Base-by-base conservation (phyloP, 2,888 invertebrate species). In the Volucella inflata region DNA sequence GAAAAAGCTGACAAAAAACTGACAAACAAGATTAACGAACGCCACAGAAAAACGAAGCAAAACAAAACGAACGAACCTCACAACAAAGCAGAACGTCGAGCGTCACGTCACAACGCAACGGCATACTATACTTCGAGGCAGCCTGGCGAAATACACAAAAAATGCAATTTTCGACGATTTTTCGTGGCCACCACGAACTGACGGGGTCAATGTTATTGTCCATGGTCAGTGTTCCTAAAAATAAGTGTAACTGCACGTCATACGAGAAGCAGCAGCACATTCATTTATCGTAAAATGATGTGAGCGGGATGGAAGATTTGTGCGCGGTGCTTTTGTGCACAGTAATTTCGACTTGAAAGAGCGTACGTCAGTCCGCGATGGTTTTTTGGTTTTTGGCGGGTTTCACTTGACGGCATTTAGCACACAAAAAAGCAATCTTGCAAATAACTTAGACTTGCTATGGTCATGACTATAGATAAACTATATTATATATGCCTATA, bases 141-240 rank as follows among this genome's bases (percentile, higher is more conserved):
- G 51, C 17, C 36, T 6, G 42, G 65, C 57, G 14, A 59, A 75
- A 65, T 75, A 67, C 67, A 68, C 76, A 60, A 76, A 76, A 72
- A 60, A 51, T 60, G 46, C 42, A 76, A 68, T 76, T 76, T 76
- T 76, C 76, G 67, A 76, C 59, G 59, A 36, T 68, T 76, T 76
- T 76, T 76, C 76, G 67, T 76, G 76, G 76, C 67, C 76, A 76
- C 40, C 65, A 42, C 40, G 38, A 57, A 36, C 68, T 68, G 67
- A 60, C 51, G 82, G 82, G 82, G 82, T 82, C 82, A 82, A 82
- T 82, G 82, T 82, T 82, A 82, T 82, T 82, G 82, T 77, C 82
- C 82, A 82, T 82, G 82, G 82, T 82, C 82, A 82, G 82, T 82
- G 65, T 78, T 72, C 78, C 76, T 76, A 76, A 76, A 76, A 76